Base-by-base conservation (phyloP, 2,888 invertebrate genomes). In the Lasiommata megera region DNA sequence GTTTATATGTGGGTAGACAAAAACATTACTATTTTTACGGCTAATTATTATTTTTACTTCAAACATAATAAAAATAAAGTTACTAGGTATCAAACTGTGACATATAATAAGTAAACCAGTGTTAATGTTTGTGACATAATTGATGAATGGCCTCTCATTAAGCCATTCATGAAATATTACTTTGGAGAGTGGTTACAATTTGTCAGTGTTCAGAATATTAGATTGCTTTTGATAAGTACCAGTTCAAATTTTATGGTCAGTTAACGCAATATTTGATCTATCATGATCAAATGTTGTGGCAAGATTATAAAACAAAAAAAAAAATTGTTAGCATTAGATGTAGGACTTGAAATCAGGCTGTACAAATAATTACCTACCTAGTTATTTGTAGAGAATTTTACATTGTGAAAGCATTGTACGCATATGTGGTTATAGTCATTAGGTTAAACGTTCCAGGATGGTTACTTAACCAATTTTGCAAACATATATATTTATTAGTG, bases 341-440 rank as follows among this genome's bases (percentile, higher is more conserved):
- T 89, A 89, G 89, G 79, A 80, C 85, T 87, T 86, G 76, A 88
- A 87, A 85, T 74, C 84, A 80, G 81, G 85, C 87, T 89, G 88
- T 89, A 88, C 84, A 89, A 86, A 87, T 79, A 76, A 79, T 77
- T 78, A 82, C 80, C 76, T 80, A 80, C 79, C 74, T 86, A 88
- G 84, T 82, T 82, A 86, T 81, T 85, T 73, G 85, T 88, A 89
- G 89, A 86, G 83, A 84, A 87, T 84, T 88, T 86, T 86, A 84
- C 84, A 88, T 87, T 80, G 77, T 85, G 83, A 74, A 70, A 67
- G 77, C 76, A 81, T 82, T 80, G 78, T 82, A 82, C 73, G 80
- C 72, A 74, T 82, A 81, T 81, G 82, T 82, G 82, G 83, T 84
- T 77, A 82, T 85, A 84, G 80, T 77, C 73, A 72, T 79, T 84